Conservation (phyloP, 1,140 invertebrate species). For the Choristoneura fumiferana region DNA sequence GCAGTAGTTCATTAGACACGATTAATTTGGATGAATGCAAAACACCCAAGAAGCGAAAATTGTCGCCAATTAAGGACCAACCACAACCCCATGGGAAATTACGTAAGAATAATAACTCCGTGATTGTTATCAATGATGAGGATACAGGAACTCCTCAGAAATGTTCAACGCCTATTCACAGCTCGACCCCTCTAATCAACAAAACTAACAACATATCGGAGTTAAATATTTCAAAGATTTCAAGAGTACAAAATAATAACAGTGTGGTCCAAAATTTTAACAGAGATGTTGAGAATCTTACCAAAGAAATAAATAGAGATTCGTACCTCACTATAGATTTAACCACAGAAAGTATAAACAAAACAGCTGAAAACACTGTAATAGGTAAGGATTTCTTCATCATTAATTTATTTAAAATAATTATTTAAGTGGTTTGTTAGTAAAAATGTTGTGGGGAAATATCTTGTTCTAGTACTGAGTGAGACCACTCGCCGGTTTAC, state of each 20-base stretch:
- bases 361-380: slow-evolving; percentile 27
- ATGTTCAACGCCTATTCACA: slow-evolving; percentile 30
- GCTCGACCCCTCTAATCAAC: slow-evolving; percentile 41
- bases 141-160: slow-evolving; percentile 24
- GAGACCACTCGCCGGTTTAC: too few relatives aligned
- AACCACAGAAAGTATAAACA: slow-evolving; percentile 41
- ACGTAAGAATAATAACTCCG: slow-evolving; percentile 13
- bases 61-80: not conserved
- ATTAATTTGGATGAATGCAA: not conserved
- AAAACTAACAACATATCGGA: slow-evolving; percentile 22
- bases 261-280: slow-evolving; percentile 29
- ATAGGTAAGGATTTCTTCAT: not conserved
- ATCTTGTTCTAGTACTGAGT: too few relatives aligned
- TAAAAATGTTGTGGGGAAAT: too few relatives aligned
- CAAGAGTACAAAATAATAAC: slow-evolving; percentile 23
- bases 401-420: too few relatives aligned
- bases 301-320: slow-evolving; percentile 52
- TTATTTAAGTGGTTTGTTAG: too few relatives aligned
- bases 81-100: not conserved
- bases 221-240: slow-evolving; percentile 1
- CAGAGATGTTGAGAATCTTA: slow-evolving; percentile 40
- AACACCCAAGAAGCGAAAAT: slow-evolving; percentile 17
- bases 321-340: slow-evolving; percentile 64
- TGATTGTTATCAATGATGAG: slow-evolving; percentile 42
- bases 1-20: too few relatives aligned